phyloP scores from a whole-genome alignment of 2,888 invertebrate species.

The Podotricha telesiphe region DNA sequence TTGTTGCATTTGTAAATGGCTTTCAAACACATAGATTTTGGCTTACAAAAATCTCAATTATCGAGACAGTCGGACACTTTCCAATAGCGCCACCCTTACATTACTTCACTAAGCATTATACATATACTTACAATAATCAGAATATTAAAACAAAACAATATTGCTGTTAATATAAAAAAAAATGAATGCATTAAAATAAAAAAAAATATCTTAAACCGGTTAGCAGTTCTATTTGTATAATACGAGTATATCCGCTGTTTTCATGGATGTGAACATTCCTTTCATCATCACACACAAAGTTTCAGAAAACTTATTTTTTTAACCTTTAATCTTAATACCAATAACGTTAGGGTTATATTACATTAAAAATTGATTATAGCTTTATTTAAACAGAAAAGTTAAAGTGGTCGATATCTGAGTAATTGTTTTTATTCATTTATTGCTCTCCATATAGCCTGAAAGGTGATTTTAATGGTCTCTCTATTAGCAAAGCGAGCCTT shows the following conservation, averaged over 20 bases:
- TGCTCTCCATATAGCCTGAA: slow-evolving; percentile 62
- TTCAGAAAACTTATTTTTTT: neutral
- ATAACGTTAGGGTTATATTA: slow-evolving; percentile 12
- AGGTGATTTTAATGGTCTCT: slow-evolving; percentile 69
- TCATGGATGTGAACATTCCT: slow-evolving; percentile 2
- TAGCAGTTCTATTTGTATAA: neutral
- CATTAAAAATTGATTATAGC: neutral
- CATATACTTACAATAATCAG: too few species aligned
- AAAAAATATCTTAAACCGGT: too few species aligned
- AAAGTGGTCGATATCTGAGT: slow-evolving; percentile 53
- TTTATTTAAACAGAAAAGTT: slow-evolving; percentile 22
- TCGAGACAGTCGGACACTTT: too few species aligned
- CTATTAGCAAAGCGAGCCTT: slow-evolving; percentile 64
- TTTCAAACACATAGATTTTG: too few species aligned
- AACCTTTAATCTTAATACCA: slow-evolving; percentile 42
- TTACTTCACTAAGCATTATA: too few species aligned
- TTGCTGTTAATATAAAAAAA: too few species aligned
- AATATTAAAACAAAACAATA: too few species aligned
- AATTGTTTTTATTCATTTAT: slow-evolving; percentile 81
- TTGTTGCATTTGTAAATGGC: too few species aligned
- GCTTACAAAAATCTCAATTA: too few species aligned
- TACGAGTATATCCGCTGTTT: neutral
- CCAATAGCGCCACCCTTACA: too few species aligned
- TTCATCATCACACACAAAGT: neutral
- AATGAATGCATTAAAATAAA: too few species aligned